A percentile compares a stretch with the other conserved stretches of the same genome.
These are phyloP conservation scores for Lepeophtheirus salmonis DNA, from an alignment of 1,140 invertebrate genomes.

Conservation along the genomic window DNA sequence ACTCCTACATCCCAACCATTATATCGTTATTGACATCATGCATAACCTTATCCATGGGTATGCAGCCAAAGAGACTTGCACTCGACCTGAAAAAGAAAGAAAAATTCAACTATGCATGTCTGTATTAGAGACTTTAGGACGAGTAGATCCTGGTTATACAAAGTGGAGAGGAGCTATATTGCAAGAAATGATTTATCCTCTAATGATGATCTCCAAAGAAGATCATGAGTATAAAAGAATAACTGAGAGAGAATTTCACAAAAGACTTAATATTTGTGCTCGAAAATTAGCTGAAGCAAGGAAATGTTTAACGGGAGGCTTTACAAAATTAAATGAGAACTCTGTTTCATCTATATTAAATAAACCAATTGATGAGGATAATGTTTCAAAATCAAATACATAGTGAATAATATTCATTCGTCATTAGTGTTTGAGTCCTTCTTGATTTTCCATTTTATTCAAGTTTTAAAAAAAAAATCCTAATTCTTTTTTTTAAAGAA, in stretches of 20 bases:
- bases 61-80: slow-evolving; percentile 4
- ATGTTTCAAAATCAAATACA: too few species aligned
- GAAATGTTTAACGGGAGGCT: slow-evolving; percentile 2
- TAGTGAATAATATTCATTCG: too few species aligned
- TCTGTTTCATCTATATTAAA: too few species aligned
- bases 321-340: too few species aligned
- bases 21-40: slow-evolving; percentile 16
- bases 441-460: too few species aligned
- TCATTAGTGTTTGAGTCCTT: too few species aligned
- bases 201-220: slow-evolving; percentile 14
- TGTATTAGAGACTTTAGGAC: slow-evolving; percentile 8
- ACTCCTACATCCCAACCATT: slow-evolving; percentile 14
- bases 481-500: too few species aligned
- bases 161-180: slow-evolving; percentile 15
- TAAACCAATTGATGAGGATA: too few species aligned
- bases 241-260: slow-evolving; percentile 2
- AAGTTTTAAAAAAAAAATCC: too few species aligned
- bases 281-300: slow-evolving; percentile 4
- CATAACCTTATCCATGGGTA: slow-evolving; percentile 10
- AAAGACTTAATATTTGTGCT: slow-evolving; percentile 1
- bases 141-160: slow-evolving; percentile 15
- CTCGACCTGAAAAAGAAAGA: slow-evolving; percentile 12
- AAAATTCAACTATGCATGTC: slow-evolving; percentile 12
- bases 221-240: background rate
- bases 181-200: slow-evolving; percentile 13